Conservation (phyloP, 2,113 vertebrate species). For the Plestiodon gilberti region DNA sequence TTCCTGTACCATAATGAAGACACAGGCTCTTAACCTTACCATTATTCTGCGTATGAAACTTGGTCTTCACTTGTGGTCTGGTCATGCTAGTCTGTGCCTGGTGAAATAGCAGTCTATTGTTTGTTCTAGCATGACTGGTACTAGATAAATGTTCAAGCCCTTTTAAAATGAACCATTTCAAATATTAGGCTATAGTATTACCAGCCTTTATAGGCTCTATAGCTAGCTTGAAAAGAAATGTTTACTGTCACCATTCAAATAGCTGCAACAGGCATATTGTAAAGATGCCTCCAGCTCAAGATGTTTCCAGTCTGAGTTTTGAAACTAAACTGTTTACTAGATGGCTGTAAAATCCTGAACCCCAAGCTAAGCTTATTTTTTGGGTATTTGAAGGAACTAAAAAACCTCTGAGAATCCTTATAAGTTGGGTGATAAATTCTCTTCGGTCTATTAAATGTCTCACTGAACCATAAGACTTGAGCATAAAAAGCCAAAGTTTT, state of each 20-base stretch:
- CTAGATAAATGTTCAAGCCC: neutral
- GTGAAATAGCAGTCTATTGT: neutral
- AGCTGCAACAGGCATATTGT: neutral
- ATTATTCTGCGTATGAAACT: neutral
- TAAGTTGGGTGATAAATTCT: neutral
- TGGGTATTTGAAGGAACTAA: neutral
- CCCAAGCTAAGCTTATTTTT: neutral
- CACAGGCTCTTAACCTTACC: neutral
- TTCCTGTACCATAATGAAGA: neutral
- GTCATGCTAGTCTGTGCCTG: neutral
- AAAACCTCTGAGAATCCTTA: neutral
- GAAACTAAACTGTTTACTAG: neutral
- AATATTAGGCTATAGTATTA: neutral
- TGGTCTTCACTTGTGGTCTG: neutral
- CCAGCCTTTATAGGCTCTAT: neutral
- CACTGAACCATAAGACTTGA: neutral
- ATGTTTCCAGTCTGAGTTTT: neutral
- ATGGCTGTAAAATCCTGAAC: neutral
- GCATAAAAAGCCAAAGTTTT: neutral
- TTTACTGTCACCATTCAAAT: neutral
- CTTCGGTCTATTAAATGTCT: neutral
- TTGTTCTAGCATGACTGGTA: neutral
- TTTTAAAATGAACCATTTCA: neutral
- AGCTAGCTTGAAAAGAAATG: neutral
- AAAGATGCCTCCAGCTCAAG: neutral